Base-by-base conservation (phyloP, 35 echinoderm and acorn worm species). In the Lytechinus pictus region DNA sequence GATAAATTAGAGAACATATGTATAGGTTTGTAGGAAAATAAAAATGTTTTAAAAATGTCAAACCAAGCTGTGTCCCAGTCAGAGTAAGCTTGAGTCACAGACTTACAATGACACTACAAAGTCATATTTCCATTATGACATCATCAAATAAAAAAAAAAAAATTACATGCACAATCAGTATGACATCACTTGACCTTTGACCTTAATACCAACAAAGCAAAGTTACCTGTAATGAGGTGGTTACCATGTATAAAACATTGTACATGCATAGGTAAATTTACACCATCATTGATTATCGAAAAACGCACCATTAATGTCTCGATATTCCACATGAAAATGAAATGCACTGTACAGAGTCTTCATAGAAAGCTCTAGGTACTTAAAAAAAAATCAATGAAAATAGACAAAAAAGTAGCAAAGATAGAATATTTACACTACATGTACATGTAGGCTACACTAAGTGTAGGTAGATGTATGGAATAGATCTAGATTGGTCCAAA, bases 321-420 rank as follows among this genome's bases (percentile, higher is more conserved):
- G 1, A n/a, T 24, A 79, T 79, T 79, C 66, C 66, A 79, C 66
- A 79, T 79, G 21, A 79, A 44, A 79, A 79, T 79, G n/a, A 79
- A 79, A 79, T 16, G 66, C 66, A 79, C 66, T 79, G 66, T 79
- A 79, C 66, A 79, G n/a, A 79, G 66, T 79, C 66, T 79, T 79
- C n/a, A 24, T 79, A 79, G 66, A 79, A 79, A 79, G 66, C 66
- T 79, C 66, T 79, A 79, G 66, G 66, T 79, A 79, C 66, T 79
- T 79, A 24, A n/a, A 79, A 44, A n/a, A 44, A 44, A 79, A 79
- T 79, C 19, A 79, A 79, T 79, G 66, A 79, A 79, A 79, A 79
- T 79, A 79, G 66, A 79, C 66, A 79, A 44, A 79, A 79, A 7
- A 79, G 66, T 79, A 24, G 66, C 66, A 79, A 79, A n/a, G 66